Evolutionary conservation across 1,140 invertebrate species (phyloP), one percentile per base, ranked within the genome.

Genomic region (Megalopta genalis): DNA sequence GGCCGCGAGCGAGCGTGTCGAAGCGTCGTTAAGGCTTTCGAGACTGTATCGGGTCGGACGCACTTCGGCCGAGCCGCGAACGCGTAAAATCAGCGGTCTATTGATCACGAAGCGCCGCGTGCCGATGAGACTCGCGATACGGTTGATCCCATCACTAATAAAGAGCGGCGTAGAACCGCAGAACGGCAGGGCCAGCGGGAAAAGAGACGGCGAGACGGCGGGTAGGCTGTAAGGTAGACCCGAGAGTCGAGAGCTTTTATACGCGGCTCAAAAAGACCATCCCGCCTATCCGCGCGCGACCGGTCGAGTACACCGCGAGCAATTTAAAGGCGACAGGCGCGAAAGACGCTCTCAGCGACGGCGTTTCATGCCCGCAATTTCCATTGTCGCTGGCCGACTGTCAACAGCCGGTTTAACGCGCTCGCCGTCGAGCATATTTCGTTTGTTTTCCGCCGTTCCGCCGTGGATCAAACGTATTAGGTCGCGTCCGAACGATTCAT

Each of bases 211-310:
- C 3, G 9, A 42, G 23, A 54, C 27, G 23, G 72, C 12, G 59
- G 39, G 49, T 18, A 64, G 70, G 66, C 54, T 66, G 60, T 60
- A 82, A 73, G 71, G 62, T 67, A 86, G 83, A 79, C 81, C 87
- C 74, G 75, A 81, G 77, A 86, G 81, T 82, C 63, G 77, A 79
- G 77, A 83, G 88, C 87, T 89, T 89, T 89, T 80, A 81, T 85
- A 79, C 79, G 77, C 67, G 80, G 64, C 85, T 83, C 68, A 79
- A 87, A 86, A 84, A 88, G 87, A 88, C 79, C 77, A 88, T 83
- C 84, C 74, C 60, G 75, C 60, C 68, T 77, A 85, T 68, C 76
- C 71, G 73, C 62, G 71, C 75, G 84, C 67, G 68, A 49, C 59
- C 65, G 62, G 69, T 77, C 76, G 80, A 76, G 78, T 77, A 79